These are phyloP conservation scores for Tiliacea aurago DNA, from an alignment of 2,888 invertebrate genomes.

Conservation along the genomic window DNA sequence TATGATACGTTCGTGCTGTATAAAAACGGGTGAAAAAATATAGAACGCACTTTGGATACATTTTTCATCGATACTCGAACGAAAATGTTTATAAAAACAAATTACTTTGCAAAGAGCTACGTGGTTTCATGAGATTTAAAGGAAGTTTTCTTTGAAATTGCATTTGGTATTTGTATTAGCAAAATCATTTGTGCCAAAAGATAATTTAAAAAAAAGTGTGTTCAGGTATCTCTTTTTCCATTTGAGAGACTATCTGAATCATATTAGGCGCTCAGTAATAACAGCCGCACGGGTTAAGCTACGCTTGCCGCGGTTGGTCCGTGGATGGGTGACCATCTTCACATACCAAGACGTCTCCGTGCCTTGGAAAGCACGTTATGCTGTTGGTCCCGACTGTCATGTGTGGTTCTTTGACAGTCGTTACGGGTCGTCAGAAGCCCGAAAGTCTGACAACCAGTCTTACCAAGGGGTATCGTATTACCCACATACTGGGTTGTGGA, in stretches of 20 bases:
- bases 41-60: not conserved
- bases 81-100: not conserved
- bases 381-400: no score
- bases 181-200: not conserved
- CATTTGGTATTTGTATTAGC: no score
- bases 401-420: no score
- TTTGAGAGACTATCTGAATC: not conserved
- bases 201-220: not conserved
- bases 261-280: not conserved
- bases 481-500: no score
- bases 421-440: no score
- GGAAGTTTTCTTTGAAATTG: not conserved
- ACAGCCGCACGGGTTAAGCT: no score
- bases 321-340: no score
- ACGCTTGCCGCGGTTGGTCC: no score
- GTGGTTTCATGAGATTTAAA: not conserved
- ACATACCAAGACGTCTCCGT: no score
- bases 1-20: conserved; percentile 20
- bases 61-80: not conserved
- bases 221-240: not conserved
- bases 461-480: no score
- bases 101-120: not conserved
- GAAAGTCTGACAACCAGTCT: no score
- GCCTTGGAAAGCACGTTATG: no score
- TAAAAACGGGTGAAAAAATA: conserved; percentile 6